Evolutionary conservation across 2,113 vertebrate genomes (phyloP), one percentile per base, ranked within the genome.

Genomic region (Cariama cristata): DNA sequence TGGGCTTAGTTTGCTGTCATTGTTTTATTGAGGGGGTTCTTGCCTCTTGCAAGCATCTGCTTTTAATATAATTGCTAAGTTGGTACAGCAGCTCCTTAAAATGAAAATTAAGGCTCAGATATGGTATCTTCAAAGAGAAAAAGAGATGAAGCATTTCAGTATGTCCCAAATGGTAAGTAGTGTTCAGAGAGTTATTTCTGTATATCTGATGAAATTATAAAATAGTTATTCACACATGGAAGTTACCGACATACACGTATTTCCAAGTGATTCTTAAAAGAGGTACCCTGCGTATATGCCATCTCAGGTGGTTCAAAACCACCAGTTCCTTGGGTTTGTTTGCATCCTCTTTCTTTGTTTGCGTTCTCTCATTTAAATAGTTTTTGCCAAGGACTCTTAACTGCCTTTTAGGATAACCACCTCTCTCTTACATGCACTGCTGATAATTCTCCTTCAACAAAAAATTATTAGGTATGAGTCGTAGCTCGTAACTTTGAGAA

Each of bases 81-180:
- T 80, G 86, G 75, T 74, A 45, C 52, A 90, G 88, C 75, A 86
- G 85, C 63, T 74, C 76, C 76, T 92, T 68, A 71, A 88, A 92
- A 86, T 64, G 42, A 81, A 85, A 90, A 73, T 45, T 6, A 44
- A 49, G 58, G 49, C 73, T 89, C 8, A 9, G 62, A 68, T 87
- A 67, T 16, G 58, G 69, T n/a, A 24, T 76, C 73, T 89, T 95
- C 83, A 81, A 95, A 96, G 92, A 52, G 60, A 63, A 73, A 77
- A 52, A 56, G 42, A 73, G 45, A 72, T 0, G 0, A 64, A 87
- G 62, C 22, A 5, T 75, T 90, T 91, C 64, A 66, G 28, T 28
- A 10, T 40, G 40, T 72, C 33, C 64, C 60, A 64, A 63, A 42
- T 47, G 32, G 35, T 21, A 19, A 27, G 24, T 3, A 47, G 59